Evolutionary conservation across 2,797 vertebrate species (phyloP).

Genomic region (Ctenopoma multispine): DNA sequence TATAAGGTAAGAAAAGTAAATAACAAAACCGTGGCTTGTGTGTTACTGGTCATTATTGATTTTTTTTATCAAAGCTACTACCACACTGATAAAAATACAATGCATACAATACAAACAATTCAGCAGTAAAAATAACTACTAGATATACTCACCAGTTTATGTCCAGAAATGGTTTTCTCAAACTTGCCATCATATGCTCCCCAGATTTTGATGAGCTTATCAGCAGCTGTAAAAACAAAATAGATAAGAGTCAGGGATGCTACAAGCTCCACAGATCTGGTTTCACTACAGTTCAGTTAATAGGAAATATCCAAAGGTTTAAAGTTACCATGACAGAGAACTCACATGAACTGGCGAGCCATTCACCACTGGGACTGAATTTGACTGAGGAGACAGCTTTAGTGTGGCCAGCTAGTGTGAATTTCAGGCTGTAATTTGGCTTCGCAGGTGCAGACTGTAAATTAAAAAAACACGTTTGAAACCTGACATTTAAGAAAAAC

Average conservation of each 20-base stretch:
- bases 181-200: slow-evolving; percentile 98
- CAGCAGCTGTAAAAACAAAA: slow-evolving; percentile 87
- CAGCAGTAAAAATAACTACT: not conserved
- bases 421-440: slow-evolving; percentile 97
- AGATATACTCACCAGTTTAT: slow-evolving; percentile 92
- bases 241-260: not conserved
- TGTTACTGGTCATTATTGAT: too few relatives aligned
- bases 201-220: slow-evolving; percentile 99
- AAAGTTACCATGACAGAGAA: not conserved
- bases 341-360: slow-evolving; percentile 98
- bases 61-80: not conserved
- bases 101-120: not conserved
- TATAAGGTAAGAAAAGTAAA: not conserved
- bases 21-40: not conserved
- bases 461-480: slow-evolving; percentile 7
- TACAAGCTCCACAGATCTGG: rapidly evolving
- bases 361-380: slow-evolving; percentile 98
- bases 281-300: too few relatives aligned
- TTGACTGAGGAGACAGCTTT: slow-evolving; percentile 99
- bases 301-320: not conserved
- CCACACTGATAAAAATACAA: too few relatives aligned
- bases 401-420: slow-evolving; percentile 97
- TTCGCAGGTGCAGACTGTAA: slow-evolving; percentile 93
- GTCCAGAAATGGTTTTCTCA: slow-evolving; percentile 98
- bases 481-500: not conserved